Conservation (phyloP, 2,113 vertebrate species). For the Pachycephala philippinensis region DNA sequence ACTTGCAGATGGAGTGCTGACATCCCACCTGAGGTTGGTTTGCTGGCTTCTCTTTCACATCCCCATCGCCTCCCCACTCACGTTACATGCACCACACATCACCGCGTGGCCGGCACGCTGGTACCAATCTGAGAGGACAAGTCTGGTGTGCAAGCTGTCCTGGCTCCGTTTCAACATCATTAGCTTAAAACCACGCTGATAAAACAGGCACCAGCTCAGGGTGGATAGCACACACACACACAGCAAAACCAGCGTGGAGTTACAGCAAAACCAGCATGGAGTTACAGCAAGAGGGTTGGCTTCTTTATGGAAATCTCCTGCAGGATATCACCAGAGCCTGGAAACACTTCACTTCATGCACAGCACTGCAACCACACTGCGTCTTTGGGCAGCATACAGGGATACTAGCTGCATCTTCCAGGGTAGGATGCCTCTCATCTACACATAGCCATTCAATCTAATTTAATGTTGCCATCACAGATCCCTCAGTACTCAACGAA, state of each 20-base stretch:
- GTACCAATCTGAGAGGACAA: not conserved
- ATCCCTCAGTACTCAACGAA: not conserved
- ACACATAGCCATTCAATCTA: not conserved
- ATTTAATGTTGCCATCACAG: not conserved
- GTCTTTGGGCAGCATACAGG: not conserved
- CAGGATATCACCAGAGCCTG: not conserved
- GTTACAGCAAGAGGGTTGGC: not conserved
- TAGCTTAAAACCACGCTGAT: slow-evolving; percentile 14
- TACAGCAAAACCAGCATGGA: rapidly evolving
- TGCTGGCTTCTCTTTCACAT: not conserved
- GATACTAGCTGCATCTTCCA: not conserved
- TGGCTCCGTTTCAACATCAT: not conserved
- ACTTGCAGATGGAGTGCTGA: not conserved
- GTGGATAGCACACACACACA: not conserved
- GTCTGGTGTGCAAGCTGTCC: not conserved
- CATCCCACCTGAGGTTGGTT: not conserved
- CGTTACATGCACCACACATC: not conserved
- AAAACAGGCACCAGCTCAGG: not conserved
- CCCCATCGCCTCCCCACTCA: not conserved
- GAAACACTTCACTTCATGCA: not conserved
- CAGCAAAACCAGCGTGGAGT: not conserved
- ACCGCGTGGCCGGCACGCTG: not conserved
- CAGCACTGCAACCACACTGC: rapidly evolving
- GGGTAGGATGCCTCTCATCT: not conserved
- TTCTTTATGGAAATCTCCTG: not conserved